These are phyloP conservation scores for Callosobruchus maculatus DNA, from an alignment of 2,888 invertebrate genomes.

Conservation along the genomic window DNA sequence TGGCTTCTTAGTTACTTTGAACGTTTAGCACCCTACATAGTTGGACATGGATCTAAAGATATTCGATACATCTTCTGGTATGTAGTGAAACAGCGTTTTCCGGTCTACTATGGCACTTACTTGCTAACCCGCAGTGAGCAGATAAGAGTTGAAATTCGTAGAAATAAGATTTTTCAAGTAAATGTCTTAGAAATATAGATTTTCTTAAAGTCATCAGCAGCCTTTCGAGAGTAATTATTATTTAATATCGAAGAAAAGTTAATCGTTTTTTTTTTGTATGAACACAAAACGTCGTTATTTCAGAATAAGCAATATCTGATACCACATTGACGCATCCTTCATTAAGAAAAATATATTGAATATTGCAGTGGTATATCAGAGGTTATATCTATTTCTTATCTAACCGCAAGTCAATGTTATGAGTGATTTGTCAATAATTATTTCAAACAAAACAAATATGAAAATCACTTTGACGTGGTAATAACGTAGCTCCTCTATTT, in stretches of 20 bases:
- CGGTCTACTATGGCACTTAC: too few species aligned
- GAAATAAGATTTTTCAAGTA: too few species aligned
- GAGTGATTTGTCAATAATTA: conserved; percentile 51
- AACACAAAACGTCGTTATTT: not conserved
- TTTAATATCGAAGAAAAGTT: not conserved
- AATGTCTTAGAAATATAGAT: too few species aligned
- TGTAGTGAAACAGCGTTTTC: too few species aligned
- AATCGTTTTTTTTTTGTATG: not conserved
- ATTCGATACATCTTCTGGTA: too few species aligned
- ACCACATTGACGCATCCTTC: not conserved
- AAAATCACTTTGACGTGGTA: conserved; percentile 28
- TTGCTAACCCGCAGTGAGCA: too few species aligned
- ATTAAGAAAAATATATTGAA: conserved; percentile 23
- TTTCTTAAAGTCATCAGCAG: too few species aligned
- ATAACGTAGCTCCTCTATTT: conserved; percentile 30
- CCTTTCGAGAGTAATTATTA: too few species aligned
- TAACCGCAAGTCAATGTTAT: conserved; percentile 42
- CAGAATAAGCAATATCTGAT: not conserved
- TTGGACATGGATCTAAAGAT: too few species aligned
- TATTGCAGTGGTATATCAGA: not conserved
- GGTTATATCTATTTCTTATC: conserved; percentile 39
- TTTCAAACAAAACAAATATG: conserved; percentile 46
- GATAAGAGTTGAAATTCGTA: too few species aligned
- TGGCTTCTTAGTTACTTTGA: too few species aligned
- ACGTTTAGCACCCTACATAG: too few species aligned